Evolutionary conservation across 2,113 vertebrate species (phyloP).

Genomic region (Tachysurus fulvidraco): DNA sequence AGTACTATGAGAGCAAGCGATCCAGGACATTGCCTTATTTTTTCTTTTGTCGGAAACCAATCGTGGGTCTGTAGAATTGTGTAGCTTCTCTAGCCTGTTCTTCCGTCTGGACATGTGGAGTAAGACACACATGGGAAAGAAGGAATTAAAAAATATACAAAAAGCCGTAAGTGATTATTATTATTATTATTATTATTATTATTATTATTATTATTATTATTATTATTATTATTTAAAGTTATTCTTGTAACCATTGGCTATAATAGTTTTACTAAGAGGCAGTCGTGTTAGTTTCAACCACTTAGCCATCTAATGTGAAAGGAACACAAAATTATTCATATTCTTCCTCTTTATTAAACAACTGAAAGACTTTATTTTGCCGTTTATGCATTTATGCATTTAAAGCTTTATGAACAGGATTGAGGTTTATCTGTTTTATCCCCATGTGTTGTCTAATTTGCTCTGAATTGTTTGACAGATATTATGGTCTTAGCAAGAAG

Average conservation of each 20-base stretch:
- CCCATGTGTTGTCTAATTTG: neutral
- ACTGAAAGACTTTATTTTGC: neutral
- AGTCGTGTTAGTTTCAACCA: neutral
- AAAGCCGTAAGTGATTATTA: slow-evolving; percentile 15
- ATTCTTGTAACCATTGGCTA: neutral
- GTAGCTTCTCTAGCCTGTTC: neutral
- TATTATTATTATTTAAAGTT: neutral
- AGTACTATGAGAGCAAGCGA: neutral
- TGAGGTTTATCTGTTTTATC: neutral
- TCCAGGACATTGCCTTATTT: neutral
- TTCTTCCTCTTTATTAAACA: neutral
- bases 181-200: neutral
- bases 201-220: neutral
- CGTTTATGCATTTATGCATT: neutral
- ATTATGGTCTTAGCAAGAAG: neutral
- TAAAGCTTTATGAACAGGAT: neutral
- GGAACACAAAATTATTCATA: too few relatives aligned
- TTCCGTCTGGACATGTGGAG: slow-evolving; percentile 19
- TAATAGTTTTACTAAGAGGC: neutral
- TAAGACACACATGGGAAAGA: neutral
- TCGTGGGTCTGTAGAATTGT: slow-evolving; percentile 4
- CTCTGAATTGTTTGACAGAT: neutral
- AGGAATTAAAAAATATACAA: neutral
- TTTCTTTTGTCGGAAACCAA: neutral
- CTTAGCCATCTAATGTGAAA: neutral